These are phyloP conservation scores for Mus pahari DNA, from an alignment of 2,113 vertebrate genomes.

Conservation along the genomic window DNA sequence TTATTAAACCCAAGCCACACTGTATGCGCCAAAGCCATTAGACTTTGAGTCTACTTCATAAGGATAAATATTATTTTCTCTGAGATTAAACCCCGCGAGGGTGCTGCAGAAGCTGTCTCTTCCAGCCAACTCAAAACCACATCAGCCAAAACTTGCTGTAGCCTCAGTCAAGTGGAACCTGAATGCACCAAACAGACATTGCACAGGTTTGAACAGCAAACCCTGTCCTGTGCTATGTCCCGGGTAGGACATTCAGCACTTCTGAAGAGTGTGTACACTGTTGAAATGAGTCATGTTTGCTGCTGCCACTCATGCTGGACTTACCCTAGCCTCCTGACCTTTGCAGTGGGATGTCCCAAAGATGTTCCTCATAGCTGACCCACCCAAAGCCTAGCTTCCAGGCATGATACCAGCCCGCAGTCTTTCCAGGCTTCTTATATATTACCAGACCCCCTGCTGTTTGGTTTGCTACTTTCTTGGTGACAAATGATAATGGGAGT, in stretches of 20 bases:
- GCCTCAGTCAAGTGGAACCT: neutral
- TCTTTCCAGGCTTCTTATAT: constrained; percentile 9
- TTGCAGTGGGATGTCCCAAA: neutral
- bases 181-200: neutral
- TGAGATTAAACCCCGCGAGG: constrained; percentile 28
- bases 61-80: constrained; percentile 52
- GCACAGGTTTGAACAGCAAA: neutral
- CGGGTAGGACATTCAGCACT: neutral
- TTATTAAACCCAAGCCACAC: constrained; percentile 67
- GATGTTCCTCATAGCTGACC: neutral
- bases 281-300: neutral
- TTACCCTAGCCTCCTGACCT: neutral
- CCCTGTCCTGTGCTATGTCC: neutral
- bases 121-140: constrained; percentile 33
- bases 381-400: neutral
- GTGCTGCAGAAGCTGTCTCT: constrained; percentile 11
- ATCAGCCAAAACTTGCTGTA: constrained; percentile 12
- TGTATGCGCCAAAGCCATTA: constrained; percentile 49
- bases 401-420: neutral
- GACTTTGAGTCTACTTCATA: neutral
- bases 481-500: constrained; percentile 45
- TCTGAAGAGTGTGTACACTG: too few relatives aligned
- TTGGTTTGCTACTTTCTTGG: constrained; percentile 21
- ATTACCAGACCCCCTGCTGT: neutral
- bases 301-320: neutral